Base-by-base conservation (phyloP, 1,140 invertebrate genomes). In the Papilio aristodemus region DNA sequence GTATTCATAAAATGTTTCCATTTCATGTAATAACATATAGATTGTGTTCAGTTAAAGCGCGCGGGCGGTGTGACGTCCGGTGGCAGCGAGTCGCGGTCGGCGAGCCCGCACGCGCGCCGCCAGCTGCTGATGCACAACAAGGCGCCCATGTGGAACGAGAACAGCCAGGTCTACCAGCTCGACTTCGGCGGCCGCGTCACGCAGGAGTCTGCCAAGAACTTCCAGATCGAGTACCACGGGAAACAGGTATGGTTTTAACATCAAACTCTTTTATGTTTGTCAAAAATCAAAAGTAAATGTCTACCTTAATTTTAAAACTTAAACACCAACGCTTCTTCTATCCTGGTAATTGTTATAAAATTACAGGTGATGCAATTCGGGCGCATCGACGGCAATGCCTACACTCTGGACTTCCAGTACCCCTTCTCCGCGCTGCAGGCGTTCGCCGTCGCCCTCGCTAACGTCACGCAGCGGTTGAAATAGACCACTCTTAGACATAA, bases 111-210 rank as follows among this genome's bases (percentile, higher is more conserved):
- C 43, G 36, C 69, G 43, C 79, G 83, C n/a, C 80, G 87, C 25
- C 96, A 98, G 88, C 97, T 99, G 85, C 95, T 98, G 14, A 98
- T 99, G 97, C 97, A 99, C 87, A 99, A 99, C 90, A 99, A 99
- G 91, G 98, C 98, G 39, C 99, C 99, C 4, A 97, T 99, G 94
- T 99, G 99, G 99, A 99, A 99, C 91, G 99, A 99, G 90, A 97
- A 97, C 84, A 98, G 97, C 85, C 98, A 99, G 91, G 99, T 99
- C 6, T 99, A 99, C 92, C 99, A 99, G 84, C 93, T 99, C 14
- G 99, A 99, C 92, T 99, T 99, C 93, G 98, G 98, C n/a, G 99
- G 98, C 11, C 93, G 99, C 78, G 99, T 99, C 22, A 99, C 98
- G 0, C 98, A 99, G 87, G 99, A 99, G 89, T 99, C 98, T 4